A percentile compares a stretch with the other conserved stretches of the same genome.
Evolutionary conservation across 2,888 invertebrate genomes (phyloP).

Genomic region (Tetrapedia diversipes): DNA sequence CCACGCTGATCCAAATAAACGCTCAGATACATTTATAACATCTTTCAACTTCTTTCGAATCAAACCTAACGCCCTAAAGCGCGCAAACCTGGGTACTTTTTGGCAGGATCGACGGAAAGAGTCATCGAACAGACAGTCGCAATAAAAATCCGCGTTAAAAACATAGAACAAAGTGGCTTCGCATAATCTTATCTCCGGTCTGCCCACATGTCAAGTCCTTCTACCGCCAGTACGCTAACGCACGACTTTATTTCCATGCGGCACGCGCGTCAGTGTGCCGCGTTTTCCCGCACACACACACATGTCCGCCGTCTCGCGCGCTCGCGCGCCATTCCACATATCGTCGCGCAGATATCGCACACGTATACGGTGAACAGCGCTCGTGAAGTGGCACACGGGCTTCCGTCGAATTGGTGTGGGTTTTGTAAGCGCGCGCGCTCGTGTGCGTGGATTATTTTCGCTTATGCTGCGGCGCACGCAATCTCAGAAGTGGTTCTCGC

Average conservation of each 20-base stretch:
- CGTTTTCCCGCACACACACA: background rate
- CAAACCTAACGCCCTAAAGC: too few species aligned
- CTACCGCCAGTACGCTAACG: slow-evolving; percentile 13
- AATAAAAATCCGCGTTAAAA: slow-evolving; percentile 23
- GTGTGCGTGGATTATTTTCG: slow-evolving; percentile 75
- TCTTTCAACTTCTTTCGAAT: too few species aligned
- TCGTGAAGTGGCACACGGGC: background rate
- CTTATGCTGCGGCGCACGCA: slow-evolving; percentile 75
- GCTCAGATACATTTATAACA: too few species aligned
- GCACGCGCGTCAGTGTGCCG: slow-evolving; percentile 8
- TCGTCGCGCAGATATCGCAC: background rate
- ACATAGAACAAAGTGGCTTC: background rate
- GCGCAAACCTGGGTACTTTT: too few species aligned
- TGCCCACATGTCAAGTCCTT: slow-evolving; percentile 48
- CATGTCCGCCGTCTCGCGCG: background rate
- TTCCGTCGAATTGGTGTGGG: too few species aligned
- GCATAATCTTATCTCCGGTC: slow-evolving; percentile 56
- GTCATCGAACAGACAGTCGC: background rate
- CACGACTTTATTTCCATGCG: slow-evolving; percentile 8
- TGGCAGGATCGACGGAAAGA: too few species aligned
- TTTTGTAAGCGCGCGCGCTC: slow-evolving; percentile 6
- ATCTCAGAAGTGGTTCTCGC: slow-evolving; percentile 76
- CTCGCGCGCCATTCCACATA: background rate
- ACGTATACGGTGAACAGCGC: background rate
- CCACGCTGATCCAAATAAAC: too few species aligned